These are phyloP conservation scores for Agelaius tricolor DNA, from an alignment of 2,113 vertebrate species.

Conservation along the genomic window DNA sequence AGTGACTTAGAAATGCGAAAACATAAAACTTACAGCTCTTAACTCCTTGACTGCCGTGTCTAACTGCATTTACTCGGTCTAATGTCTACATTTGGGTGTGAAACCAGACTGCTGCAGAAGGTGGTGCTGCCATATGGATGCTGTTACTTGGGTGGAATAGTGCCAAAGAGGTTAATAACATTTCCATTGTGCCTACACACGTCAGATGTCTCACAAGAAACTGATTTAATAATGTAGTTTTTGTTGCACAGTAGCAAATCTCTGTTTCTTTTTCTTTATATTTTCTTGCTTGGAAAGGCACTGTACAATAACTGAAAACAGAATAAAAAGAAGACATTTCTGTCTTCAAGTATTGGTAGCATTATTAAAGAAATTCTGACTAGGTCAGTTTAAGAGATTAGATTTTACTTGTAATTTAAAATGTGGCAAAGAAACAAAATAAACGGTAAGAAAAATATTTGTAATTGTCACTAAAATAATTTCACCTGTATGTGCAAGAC, in stretches of 20 bases:
- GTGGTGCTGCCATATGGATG: constrained; percentile 9
- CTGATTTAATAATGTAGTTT: neutral
- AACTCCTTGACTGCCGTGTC: neutral
- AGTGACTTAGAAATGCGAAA: neutral
- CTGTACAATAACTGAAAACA: neutral
- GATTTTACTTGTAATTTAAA: neutral
- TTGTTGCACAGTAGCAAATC: neutral
- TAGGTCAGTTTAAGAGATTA: neutral
- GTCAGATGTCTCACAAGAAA: constrained; percentile 3
- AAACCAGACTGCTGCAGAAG: neutral
- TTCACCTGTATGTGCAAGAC: neutral
- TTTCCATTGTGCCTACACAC: constrained; percentile 24
- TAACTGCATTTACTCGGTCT: neutral
- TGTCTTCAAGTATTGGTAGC: neutral
- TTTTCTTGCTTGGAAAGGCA: neutral
- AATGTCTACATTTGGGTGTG: neutral
- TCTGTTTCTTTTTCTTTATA: neutral
- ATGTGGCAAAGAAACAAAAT: neutral
- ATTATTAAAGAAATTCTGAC: neutral
- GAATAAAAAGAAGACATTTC: neutral
- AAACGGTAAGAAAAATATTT: neutral
- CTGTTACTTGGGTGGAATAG: constrained; percentile 1
- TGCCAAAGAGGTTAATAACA: neutral
- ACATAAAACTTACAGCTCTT: neutral
- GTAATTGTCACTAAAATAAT: neutral